phyloP scores from a whole-genome alignment of 2,888 invertebrate species.

The Ctena decussata region DNA sequence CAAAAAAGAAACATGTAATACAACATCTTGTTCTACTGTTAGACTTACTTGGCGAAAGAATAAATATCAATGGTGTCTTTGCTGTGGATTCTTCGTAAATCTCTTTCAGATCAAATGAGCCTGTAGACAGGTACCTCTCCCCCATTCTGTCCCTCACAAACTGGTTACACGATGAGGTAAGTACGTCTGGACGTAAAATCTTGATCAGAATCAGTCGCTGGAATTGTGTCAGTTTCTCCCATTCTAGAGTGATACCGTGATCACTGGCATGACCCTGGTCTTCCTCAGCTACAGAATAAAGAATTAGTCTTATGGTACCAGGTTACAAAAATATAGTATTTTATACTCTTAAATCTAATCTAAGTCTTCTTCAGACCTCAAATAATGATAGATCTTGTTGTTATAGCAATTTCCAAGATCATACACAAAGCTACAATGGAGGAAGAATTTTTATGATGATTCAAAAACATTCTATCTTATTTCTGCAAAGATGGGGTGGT shows the following conservation, averaged over 20 bases:
- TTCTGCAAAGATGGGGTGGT: too few relatives aligned
- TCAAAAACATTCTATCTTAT: too few relatives aligned
- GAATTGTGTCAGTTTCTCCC: conserved; percentile 82
- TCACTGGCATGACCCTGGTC: conserved; percentile 31
- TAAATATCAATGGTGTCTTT: conserved; percentile 86
- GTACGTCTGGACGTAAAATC: conserved; percentile 81
- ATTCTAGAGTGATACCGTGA: conserved; percentile 74
- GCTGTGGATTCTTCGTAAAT: conserved; percentile 85
- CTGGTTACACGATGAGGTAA: conserved; percentile 78
- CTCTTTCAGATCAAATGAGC: conserved; percentile 84
- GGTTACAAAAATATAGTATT: too few relatives aligned
- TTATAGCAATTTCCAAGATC: too few relatives aligned
- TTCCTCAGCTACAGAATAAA: conserved; percentile 1
- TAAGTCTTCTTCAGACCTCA: too few relatives aligned
- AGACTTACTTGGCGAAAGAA: conserved; percentile 85
- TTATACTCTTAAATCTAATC: too few relatives aligned
- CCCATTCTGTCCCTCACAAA: conserved; percentile 85
- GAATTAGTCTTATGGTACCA: too few relatives aligned
- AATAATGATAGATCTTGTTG: too few relatives aligned
- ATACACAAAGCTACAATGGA: too few relatives aligned
- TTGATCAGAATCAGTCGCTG: conserved; percentile 84
- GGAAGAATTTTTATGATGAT: too few relatives aligned
- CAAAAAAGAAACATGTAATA: too few relatives aligned
- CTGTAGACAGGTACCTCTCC: conserved; percentile 81
- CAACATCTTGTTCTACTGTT: too few relatives aligned